Evolutionary conservation across 2,888 invertebrate species (phyloP).

Genomic region (Tanytarsus gracilentus): DNA sequence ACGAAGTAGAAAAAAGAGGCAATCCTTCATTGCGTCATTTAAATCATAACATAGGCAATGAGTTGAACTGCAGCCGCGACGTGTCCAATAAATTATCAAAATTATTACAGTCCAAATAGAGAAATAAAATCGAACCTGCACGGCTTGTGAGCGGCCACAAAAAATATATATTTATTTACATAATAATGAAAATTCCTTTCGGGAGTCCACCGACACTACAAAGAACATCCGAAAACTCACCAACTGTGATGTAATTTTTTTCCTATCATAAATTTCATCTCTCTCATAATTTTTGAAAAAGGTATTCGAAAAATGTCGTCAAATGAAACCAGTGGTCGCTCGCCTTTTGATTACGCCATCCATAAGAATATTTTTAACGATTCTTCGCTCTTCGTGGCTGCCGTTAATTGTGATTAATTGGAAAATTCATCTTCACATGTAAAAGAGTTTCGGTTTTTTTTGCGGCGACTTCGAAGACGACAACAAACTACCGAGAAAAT

Average conservation of each 20-base stretch:
- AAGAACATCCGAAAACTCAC: not conserved
- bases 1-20: constrained; percentile 16
- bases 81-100: too few species aligned
- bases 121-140: too few species aligned
- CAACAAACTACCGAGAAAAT: too few species aligned
- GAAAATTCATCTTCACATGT: not conserved
- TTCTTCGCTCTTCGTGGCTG: constrained; percentile 12
- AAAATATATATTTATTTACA: not conserved
- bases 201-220: not conserved
- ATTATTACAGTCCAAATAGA: too few species aligned
- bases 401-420: constrained; percentile 29
- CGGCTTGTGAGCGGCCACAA: too few species aligned
- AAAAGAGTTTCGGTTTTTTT: too few species aligned
- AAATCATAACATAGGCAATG: constrained; percentile 24
- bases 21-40: constrained; percentile 9
- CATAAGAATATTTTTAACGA: constrained; percentile 6
- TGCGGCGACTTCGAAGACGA: too few species aligned
- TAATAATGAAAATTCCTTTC: not conserved
- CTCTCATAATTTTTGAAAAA: not conserved
- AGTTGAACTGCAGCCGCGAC: too few species aligned
- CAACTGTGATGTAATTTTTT: not conserved
- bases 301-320: not conserved
- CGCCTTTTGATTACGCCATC: constrained; percentile 8
- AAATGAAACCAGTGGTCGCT: not conserved
- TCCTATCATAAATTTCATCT: not conserved